Evolutionary conservation across 2,888 invertebrate species (phyloP).

Genomic region (Drosophila anceps): DNA sequence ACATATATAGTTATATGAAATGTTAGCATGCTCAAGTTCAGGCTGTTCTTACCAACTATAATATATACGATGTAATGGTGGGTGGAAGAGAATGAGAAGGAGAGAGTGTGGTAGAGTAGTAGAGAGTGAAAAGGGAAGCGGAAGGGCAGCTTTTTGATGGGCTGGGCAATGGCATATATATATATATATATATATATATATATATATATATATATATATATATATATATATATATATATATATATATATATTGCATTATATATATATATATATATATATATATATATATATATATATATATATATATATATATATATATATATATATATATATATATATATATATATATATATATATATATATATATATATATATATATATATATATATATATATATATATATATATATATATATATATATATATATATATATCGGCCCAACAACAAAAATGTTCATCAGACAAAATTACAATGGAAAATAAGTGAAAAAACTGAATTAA

Average conservation of each 20-base stretch:
- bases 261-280: not conserved
- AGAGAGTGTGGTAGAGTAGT: not conserved
- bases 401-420: too few relatives aligned
- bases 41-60: conserved; percentile 65
- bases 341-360: not conserved
- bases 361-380: not conserved
- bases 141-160: conserved; percentile 1
- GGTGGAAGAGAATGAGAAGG: not conserved
- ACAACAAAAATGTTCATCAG: conserved; percentile 31
- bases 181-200: not conserved
- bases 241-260: too few relatives aligned
- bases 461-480: conserved; percentile 53
- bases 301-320: not conserved
- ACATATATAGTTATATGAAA: conserved; percentile 27
- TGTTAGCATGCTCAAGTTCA: conserved; percentile 62
- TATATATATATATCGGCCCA: not conserved
- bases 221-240: not conserved
- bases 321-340: not conserved
- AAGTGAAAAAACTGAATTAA: conserved; percentile 10
- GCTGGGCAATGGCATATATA: not conserved
- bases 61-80: conserved; percentile 20
- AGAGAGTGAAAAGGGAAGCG: not conserved
- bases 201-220: not conserved
- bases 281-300: not conserved
- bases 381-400: not conserved